These are phyloP conservation scores for Chromobotia macracanthus DNA, from an alignment of 2,797 vertebrate genomes.

Conservation along the genomic window DNA sequence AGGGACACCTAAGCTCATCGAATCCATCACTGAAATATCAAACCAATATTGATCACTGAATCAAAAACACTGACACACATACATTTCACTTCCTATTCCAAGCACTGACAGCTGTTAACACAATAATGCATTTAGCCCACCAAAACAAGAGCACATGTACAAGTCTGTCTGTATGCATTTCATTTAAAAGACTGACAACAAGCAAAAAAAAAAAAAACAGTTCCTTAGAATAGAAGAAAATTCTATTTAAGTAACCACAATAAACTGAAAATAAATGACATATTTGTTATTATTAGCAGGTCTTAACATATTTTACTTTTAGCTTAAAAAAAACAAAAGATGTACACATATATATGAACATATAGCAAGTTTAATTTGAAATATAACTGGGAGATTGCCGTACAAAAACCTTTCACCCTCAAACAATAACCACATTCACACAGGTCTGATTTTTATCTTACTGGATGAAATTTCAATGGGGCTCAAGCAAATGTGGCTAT, in stretches of 20 bases:
- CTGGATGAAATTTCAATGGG: not conserved
- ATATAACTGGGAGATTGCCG: not conserved
- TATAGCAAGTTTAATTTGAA: not conserved
- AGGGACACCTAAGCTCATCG: not conserved
- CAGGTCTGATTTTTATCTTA: not conserved
- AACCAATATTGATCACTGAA: too few relatives aligned
- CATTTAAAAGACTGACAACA: too few relatives aligned
- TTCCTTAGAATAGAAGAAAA: too few relatives aligned
- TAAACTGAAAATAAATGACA: too few relatives aligned
- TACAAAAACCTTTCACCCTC: not conserved
- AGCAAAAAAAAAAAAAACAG: too few relatives aligned
- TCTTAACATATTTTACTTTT: too few relatives aligned
- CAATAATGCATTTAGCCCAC: not conserved
- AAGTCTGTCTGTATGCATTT: too few relatives aligned
- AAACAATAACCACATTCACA: not conserved
- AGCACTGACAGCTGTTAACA: not conserved
- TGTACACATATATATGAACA: too few relatives aligned
- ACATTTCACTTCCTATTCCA: not conserved
- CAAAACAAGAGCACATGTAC: not conserved
- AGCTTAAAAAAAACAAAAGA: too few relatives aligned
- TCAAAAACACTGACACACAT: not conserved
- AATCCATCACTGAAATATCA: not conserved
- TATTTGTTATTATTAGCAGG: too few relatives aligned
- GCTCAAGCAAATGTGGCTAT: not conserved
- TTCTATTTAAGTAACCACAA: too few relatives aligned